Evolutionary conservation across 23 tunicate genomes (phyloP).

Genomic region (Trididemnum miniatum): DNA sequence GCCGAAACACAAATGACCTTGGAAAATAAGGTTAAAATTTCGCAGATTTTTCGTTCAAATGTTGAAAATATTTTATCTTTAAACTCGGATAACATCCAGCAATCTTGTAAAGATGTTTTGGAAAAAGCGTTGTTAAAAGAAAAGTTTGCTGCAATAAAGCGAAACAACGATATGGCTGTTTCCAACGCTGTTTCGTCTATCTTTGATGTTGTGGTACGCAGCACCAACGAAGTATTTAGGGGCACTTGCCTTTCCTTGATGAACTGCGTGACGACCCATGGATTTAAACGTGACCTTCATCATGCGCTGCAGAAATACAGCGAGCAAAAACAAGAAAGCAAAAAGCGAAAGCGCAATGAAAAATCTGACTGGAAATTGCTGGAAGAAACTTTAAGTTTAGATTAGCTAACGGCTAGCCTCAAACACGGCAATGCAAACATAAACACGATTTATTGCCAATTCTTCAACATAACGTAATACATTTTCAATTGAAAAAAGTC

Average conservation of each 20-base stretch:
- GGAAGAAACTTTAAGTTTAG: no score
- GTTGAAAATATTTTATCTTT: not conserved
- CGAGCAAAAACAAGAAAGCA: slow-evolving; percentile 3
- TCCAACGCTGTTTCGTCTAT: slow-evolving; percentile 10
- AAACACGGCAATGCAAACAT: no score
- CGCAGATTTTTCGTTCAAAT: not conserved
- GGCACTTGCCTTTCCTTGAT: slow-evolving; percentile 30
- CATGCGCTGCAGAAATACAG: not conserved
- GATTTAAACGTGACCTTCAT: slow-evolving; percentile 11
- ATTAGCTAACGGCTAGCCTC: no score
- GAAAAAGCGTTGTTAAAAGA: not conserved
- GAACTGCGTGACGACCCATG: slow-evolving; percentile 28
- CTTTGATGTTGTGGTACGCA: slow-evolving; percentile 19
- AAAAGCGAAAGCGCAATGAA: not conserved
- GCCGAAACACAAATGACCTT: not conserved
- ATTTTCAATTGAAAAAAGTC: not conserved
- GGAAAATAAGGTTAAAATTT: not conserved
- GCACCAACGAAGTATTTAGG: slow-evolving; percentile 21
- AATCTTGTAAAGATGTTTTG: not conserved
- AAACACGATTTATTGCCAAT: not conserved
- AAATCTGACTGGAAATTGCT: slow-evolving; percentile 7
- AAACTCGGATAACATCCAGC: not conserved
- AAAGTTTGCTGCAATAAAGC: not conserved
- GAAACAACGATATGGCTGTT: not conserved
- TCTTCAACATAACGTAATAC: not conserved